Conservation (phyloP, 2,113 vertebrate genomes). For the Collichthys lucidus region DNA sequence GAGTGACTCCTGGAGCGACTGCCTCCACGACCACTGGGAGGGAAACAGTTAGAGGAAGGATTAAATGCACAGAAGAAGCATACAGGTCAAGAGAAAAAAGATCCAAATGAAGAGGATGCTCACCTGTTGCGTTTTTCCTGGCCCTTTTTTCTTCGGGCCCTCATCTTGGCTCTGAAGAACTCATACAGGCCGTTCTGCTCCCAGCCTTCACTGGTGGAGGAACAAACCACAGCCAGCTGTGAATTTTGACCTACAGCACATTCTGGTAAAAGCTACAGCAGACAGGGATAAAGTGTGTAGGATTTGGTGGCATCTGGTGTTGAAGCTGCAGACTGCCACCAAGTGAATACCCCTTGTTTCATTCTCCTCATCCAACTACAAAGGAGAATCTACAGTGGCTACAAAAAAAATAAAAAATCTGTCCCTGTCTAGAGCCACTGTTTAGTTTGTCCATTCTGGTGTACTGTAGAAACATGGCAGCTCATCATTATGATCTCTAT, state of each 20-base stretch:
- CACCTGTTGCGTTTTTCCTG: conserved; percentile 96
- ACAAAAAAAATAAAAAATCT: no score
- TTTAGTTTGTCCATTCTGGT: no score
- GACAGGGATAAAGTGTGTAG: no score
- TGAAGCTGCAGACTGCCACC: no score
- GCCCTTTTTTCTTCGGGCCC: conserved; percentile 93
- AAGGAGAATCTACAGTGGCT: no score
- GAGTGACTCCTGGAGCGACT: conserved; percentile 90
- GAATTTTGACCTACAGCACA: not conserved
- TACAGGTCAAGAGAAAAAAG: not conserved
- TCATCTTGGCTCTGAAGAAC: conserved; percentile 98
- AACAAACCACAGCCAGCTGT: conserved; percentile 26
- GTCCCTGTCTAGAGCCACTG: no score
- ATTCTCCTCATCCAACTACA: no score
- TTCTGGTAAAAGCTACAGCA: not conserved
- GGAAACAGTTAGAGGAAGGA: not conserved
- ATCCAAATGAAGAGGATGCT: conserved; percentile 23
- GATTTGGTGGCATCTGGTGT: no score
- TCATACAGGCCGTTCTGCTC: conserved; percentile 98
- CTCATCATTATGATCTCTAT: no score
- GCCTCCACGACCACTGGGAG: conserved; percentile 80
- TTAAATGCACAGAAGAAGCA: not conserved
- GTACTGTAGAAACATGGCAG: no score
- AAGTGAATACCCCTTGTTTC: no score
- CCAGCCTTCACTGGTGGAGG: conserved; percentile 93